Conservation (phyloP, 2,888 invertebrate species). For the Temnothorax rugatulus region DNA sequence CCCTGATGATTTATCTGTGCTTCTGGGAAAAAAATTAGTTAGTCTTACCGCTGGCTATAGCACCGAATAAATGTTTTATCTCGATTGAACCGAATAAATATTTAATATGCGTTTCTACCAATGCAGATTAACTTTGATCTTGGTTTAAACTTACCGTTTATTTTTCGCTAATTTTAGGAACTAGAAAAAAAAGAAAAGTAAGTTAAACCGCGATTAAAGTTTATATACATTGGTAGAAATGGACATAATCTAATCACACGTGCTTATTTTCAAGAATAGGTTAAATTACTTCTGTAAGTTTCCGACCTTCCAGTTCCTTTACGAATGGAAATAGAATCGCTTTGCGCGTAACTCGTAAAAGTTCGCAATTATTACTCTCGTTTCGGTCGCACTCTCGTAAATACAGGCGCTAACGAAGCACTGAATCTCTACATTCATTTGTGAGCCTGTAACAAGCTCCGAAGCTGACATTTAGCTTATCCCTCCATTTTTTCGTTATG, state of each 20-base stretch:
- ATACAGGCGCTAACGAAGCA: conserved; percentile 55
- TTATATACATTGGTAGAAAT: no score
- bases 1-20: neutral
- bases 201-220: no score
- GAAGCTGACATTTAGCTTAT: conserved; percentile 71
- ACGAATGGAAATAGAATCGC: neutral
- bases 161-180: no score
- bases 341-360: conserved; percentile 50
- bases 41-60: neutral
- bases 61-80: conserved; percentile 18
- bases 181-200: no score
- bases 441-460: conserved; percentile 59
- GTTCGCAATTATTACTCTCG: conserved; percentile 50
- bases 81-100: neutral
- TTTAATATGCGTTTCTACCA: neutral
- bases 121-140: no score
- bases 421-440: conserved; percentile 65
- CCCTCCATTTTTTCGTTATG: conserved; percentile 53
- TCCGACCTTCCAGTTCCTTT: neutral
- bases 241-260: neutral
- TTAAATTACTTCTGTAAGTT: neutral
- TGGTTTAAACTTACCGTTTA: no score
- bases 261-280: neutral
- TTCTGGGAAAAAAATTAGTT: neutral
- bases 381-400: conserved; percentile 46